A percentile compares a stretch with the other conserved stretches of the same genome.
These are phyloP conservation scores for Sebastolobus alascanus DNA, from an alignment of 2,797 vertebrate species.

Conservation along the genomic window DNA sequence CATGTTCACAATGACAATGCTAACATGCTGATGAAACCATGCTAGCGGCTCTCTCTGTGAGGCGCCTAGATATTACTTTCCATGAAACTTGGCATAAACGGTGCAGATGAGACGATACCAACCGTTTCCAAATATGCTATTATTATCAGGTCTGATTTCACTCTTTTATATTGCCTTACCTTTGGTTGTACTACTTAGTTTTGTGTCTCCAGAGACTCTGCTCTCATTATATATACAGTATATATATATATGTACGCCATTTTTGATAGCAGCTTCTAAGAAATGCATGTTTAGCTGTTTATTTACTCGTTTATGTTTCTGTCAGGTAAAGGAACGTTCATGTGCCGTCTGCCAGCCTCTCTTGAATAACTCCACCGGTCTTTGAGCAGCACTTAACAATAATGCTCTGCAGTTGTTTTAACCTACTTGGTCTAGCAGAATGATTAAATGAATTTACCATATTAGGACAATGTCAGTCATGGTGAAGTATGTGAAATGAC, in stretches of 20 bases:
- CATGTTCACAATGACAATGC: no score
- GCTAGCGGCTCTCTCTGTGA: no score
- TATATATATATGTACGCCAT: background rate
- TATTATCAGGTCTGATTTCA: slow-evolving; percentile 32
- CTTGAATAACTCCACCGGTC: slow-evolving; percentile 35
- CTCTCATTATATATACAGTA: no score
- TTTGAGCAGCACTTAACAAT: slow-evolving; percentile 37
- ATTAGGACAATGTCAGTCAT: slow-evolving; percentile 29
- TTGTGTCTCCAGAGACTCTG: slow-evolving; percentile 3
- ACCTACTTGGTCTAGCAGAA: background rate
- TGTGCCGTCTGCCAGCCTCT: slow-evolving; percentile 29
- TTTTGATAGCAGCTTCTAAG: slow-evolving; percentile 29
- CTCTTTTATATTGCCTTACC: background rate
- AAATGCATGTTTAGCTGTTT: slow-evolving; percentile 48
- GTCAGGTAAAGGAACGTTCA: slow-evolving; percentile 27
- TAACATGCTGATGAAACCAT: fast-evolving
- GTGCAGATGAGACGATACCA: background rate
- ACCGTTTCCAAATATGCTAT: background rate
- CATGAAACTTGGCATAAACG: slow-evolving; percentile 14
- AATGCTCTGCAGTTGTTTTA: slow-evolving; percentile 25
- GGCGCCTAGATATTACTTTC: slow-evolving; percentile 12
- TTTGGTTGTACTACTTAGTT: slow-evolving; percentile 27
- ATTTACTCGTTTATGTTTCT: slow-evolving; percentile 33
- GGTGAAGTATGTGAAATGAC: slow-evolving; percentile 28
- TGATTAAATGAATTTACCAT: background rate